These are phyloP conservation scores for Astyanax mexicanus DNA, from an alignment of 2,797 vertebrate species.

Conservation along the genomic window DNA sequence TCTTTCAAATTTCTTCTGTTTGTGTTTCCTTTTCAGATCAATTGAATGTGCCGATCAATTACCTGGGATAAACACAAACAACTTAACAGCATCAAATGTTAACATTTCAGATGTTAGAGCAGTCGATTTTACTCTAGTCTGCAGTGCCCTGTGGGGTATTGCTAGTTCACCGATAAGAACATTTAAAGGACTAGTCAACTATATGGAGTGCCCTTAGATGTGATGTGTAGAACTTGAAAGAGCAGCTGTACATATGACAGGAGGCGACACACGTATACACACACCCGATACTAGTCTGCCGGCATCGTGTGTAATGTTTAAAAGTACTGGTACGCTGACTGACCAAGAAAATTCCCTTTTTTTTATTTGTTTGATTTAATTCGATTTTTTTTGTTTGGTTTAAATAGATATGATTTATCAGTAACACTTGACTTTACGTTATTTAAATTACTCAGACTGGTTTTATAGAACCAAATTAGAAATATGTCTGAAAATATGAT, in stretches of 20 bases:
- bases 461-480: too few species aligned
- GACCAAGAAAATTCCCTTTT: slow-evolving; percentile 86
- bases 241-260: slow-evolving; percentile 38
- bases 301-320: too few species aligned
- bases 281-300: slow-evolving; percentile 7
- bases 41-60: slow-evolving; percentile 85
- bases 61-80: slow-evolving; percentile 36
- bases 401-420: slow-evolving; percentile 53
- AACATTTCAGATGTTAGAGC: slow-evolving; percentile 1
- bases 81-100: slow-evolving; percentile 26
- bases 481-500: too few species aligned
- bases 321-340: slow-evolving; percentile 91
- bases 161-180: slow-evolving; percentile 20
- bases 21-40: slow-evolving; percentile 80
- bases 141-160: slow-evolving; percentile 19
- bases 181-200: slow-evolving; percentile 29
- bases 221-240: slow-evolving; percentile 28
- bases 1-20: not conserved
- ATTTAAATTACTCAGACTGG: too few species aligned
- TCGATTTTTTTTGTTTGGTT: slow-evolving; percentile 61
- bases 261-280: not conserved
- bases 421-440: slow-evolving; percentile 28
- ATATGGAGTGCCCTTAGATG: slow-evolving; percentile 32
- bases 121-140: slow-evolving; percentile 31
- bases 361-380: slow-evolving; percentile 61